Conservation (phyloP, 2,797 vertebrate species). For the Erithacus rubecula region DNA sequence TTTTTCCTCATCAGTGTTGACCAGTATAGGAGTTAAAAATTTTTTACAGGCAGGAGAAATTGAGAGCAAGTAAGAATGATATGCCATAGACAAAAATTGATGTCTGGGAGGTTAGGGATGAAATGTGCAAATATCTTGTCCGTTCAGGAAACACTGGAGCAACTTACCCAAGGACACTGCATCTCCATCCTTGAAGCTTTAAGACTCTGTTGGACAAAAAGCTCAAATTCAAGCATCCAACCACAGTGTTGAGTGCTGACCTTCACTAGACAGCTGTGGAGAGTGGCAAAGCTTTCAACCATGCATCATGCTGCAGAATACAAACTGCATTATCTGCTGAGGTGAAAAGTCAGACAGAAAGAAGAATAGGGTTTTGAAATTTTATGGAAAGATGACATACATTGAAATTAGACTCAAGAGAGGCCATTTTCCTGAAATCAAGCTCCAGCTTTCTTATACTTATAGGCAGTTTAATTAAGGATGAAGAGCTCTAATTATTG, state of each 20-base stretch:
- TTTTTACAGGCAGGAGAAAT: not conserved
- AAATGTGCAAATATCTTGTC: not conserved
- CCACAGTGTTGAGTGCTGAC: no score
- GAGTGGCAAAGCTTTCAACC: not conserved
- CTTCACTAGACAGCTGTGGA: not conserved
- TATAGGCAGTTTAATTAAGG: not conserved
- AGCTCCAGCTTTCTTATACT: not conserved
- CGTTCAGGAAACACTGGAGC: not conserved
- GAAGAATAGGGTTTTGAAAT: not conserved
- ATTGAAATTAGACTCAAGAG: not conserved
- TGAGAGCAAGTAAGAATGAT: not conserved
- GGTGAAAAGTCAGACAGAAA: not conserved
- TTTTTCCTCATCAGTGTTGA: not conserved
- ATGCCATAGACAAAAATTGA: not conserved
- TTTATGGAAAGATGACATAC: not conserved
- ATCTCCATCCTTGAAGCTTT: not conserved
- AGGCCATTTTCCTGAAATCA: not conserved
- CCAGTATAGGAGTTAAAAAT: rapidly evolving
- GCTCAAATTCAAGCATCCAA: not conserved
- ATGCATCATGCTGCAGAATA: not conserved
- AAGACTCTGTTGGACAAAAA: not conserved
- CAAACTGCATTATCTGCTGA: not conserved
- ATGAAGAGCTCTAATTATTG: not conserved
- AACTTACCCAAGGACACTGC: not conserved
- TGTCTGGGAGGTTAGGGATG: not conserved